Evolutionary conservation across 2,888 invertebrate genomes (phyloP).

Genomic region (Pollenia amentaria): DNA sequence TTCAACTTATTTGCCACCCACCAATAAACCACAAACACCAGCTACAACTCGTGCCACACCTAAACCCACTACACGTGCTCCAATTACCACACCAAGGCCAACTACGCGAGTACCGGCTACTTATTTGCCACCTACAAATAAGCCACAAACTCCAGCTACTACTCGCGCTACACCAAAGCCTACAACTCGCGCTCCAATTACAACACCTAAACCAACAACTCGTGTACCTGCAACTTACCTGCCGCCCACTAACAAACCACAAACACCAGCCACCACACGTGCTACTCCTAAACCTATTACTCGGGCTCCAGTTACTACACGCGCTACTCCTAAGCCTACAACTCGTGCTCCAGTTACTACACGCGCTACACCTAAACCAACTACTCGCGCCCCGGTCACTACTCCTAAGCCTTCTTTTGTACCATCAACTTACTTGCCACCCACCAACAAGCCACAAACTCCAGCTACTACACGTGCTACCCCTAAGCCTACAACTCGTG

Average conservation of each 20-base stretch:
- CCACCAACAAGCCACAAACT: constrained; percentile 54
- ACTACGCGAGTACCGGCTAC: constrained; percentile 62
- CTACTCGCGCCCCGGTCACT: constrained; percentile 65
- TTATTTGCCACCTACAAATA: constrained; percentile 76
- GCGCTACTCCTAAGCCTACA: constrained; percentile 55
- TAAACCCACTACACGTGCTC: constrained; percentile 59
- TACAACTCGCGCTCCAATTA: constrained; percentile 30
- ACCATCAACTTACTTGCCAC: constrained; percentile 62
- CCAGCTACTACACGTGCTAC: constrained; percentile 75
- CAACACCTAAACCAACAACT: constrained; percentile 38
- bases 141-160: constrained; percentile 70
- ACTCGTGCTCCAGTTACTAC: constrained; percentile 71
- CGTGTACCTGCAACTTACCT: constrained; percentile 40
- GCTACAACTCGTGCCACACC: constrained; percentile 75
- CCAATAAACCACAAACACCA: constrained; percentile 76
- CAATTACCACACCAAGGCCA: constrained; percentile 57
- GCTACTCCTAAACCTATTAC: constrained; percentile 55
- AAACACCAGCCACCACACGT: constrained; percentile 66
- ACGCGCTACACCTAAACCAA: constrained; percentile 64
- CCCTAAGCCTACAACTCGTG: constrained; percentile 62
- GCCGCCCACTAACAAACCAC: constrained; percentile 66
- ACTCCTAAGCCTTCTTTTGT: constrained; percentile 34
- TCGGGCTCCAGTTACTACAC: constrained; percentile 70
- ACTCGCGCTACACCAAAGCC: constrained; percentile 49
- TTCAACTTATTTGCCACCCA: constrained; percentile 76